phyloP scores from a whole-genome alignment of 53 echinoderm and acorn worm genomes.

The Astropecten irregularis region DNA sequence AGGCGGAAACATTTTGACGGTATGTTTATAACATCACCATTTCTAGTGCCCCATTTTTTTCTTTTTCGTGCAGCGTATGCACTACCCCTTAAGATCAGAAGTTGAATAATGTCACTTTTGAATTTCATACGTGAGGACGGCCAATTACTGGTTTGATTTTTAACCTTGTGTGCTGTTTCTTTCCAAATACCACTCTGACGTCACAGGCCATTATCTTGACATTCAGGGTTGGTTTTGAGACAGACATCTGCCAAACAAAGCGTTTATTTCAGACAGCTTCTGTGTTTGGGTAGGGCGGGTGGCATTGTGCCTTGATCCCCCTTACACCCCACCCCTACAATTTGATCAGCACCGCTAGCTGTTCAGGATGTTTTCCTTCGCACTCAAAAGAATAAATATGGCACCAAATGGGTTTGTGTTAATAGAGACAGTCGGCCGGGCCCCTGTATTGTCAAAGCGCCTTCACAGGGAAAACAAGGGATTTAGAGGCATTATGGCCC shows the following conservation, averaged over 20 bases:
- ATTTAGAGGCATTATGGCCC: background rate
- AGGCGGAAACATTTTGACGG: too few relatives aligned
- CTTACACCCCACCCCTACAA: too few relatives aligned
- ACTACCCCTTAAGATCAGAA: too few relatives aligned
- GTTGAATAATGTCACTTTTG: too few relatives aligned
- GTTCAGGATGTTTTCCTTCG: background rate
- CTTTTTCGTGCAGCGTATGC: too few relatives aligned
- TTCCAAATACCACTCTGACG: background rate
- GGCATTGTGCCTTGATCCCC: too few relatives aligned
- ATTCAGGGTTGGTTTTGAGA: constrained; percentile 21
- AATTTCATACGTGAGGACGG: too few relatives aligned
- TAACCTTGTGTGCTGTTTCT: background rate
- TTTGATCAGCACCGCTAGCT: too few relatives aligned
- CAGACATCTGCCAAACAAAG: background rate
- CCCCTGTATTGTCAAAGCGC: background rate
- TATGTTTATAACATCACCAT: too few relatives aligned
- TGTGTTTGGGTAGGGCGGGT: too few relatives aligned
- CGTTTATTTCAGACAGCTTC: too few relatives aligned
- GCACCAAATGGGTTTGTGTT: background rate
- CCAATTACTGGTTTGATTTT: background rate
- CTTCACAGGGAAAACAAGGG: background rate
- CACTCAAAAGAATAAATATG: constrained; percentile 18
- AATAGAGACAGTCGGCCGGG: background rate
- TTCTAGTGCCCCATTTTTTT: too few relatives aligned
- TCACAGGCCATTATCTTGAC: background rate